phyloP scores from a whole-genome alignment of 2,797 vertebrate genomes.

The Lacerta viridis region DNA sequence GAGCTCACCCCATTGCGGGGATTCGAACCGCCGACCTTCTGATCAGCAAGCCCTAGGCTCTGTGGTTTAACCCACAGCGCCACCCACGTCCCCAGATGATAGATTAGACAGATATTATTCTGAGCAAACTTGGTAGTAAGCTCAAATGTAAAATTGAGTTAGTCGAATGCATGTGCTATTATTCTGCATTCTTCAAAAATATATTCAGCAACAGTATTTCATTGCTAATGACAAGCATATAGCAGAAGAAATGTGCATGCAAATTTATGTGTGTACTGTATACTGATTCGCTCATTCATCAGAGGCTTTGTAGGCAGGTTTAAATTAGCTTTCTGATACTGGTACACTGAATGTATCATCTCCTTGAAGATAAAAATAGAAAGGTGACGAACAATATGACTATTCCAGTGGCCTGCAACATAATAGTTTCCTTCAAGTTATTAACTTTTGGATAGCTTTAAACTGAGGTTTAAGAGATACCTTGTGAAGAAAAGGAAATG shows the following conservation, averaged over 20 bases:
- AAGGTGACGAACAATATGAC: slow-evolving; percentile 11
- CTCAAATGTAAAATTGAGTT: neutral
- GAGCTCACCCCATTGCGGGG: too few relatives aligned
- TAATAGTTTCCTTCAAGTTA: slow-evolving; percentile 28
- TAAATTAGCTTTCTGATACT: slow-evolving; percentile 34
- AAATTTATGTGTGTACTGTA: neutral
- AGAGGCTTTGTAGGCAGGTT: slow-evolving; percentile 17
- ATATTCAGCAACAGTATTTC: neutral
- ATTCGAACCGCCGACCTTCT: too few relatives aligned
- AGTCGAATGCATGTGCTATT: neutral
- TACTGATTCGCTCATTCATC: slow-evolving; percentile 41
- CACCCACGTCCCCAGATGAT: too few relatives aligned
- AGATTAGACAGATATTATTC: too few relatives aligned
- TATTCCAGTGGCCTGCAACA: neutral
- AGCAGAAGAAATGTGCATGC: slow-evolving; percentile 2
- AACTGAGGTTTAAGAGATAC: neutral
- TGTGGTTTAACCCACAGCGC: too few relatives aligned
- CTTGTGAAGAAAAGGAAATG: slow-evolving; percentile 36
- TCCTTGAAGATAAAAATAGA: slow-evolving; percentile 8
- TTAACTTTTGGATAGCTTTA: slow-evolving; percentile 28
- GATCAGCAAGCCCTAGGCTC: too few relatives aligned
- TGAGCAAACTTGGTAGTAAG: too few relatives aligned
- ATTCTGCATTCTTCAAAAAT: slow-evolving; percentile 20
- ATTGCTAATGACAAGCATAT: slow-evolving; percentile 28
- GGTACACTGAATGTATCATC: slow-evolving; percentile 10